These are phyloP conservation scores for Cephus runcator DNA, from an alignment of 2,888 invertebrate species.

Conservation along the genomic window DNA sequence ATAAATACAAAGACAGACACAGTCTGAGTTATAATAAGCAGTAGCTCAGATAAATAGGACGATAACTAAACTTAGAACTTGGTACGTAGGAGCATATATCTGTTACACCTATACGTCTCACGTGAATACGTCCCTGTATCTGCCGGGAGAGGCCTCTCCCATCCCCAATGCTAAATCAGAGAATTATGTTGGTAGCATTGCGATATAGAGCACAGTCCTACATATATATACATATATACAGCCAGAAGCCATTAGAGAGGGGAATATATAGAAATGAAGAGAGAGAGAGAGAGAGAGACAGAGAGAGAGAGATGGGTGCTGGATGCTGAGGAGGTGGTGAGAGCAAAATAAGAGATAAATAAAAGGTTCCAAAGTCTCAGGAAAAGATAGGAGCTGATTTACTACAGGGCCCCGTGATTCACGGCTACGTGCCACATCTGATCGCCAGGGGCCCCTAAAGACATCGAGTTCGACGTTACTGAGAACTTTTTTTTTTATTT, in stretches of 20 bases:
- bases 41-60: slow-evolving; percentile 23
- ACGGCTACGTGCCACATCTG: slow-evolving; percentile 1
- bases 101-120: neutral
- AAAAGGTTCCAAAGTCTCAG: too few species aligned
- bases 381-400: neutral
- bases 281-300: neutral
- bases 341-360: too few species aligned
- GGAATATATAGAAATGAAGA: neutral
- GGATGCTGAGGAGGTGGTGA: neutral
- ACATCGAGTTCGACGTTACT: too few species aligned
- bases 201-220: slow-evolving; percentile 16
- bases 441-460: neutral
- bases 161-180: slow-evolving; percentile 15
- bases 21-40: slow-evolving; percentile 20
- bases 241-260: too few species aligned
- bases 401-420: neutral
- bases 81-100: slow-evolving; percentile 4
- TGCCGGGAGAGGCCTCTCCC: neutral
- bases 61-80: slow-evolving; percentile 20
- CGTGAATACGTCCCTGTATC: slow-evolving; percentile 1
- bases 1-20: too few species aligned
- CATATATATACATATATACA: too few species aligned
- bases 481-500: too few species aligned
- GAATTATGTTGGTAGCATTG: slow-evolving; percentile 18
- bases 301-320: neutral